A percentile compares a stretch with the other conserved stretches of the same genome.
Evolutionary conservation across 2,113 vertebrate genomes (phyloP).

Genomic region (Sylvietta virens): DNA sequence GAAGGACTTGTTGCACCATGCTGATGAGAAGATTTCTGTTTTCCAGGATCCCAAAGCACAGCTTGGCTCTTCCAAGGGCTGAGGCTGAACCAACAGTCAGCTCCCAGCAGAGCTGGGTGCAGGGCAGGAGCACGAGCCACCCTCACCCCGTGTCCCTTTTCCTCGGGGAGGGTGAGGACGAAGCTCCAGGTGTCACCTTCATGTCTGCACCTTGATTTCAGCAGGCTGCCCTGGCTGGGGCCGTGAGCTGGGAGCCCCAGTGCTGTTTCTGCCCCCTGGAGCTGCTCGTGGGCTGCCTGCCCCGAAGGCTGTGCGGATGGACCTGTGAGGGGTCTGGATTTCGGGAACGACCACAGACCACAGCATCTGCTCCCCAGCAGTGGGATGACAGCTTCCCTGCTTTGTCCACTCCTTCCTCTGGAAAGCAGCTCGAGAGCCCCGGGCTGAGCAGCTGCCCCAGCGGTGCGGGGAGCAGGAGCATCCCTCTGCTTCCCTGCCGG

Average conservation of each 20-base stretch:
- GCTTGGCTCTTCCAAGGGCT: neutral
- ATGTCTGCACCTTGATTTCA: neutral
- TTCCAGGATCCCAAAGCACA: neutral
- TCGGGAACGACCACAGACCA: neutral
- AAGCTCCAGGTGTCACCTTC: neutral
- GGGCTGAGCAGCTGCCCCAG: neutral
- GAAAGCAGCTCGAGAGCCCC: neutral
- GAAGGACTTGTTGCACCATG: neutral
- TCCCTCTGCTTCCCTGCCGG: neutral
- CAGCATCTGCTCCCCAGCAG: neutral
- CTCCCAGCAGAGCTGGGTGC: accelerated
- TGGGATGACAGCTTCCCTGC: neutral
- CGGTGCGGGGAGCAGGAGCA: accelerated
- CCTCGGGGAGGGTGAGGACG: neutral
- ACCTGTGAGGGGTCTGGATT: accelerated
- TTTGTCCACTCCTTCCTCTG: neutral
- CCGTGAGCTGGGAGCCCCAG: accelerated
- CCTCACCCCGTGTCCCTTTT: accelerated
- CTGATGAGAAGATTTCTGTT: neutral
- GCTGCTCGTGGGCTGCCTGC: neutral
- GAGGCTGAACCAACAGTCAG: accelerated
- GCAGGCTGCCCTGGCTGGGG: neutral
- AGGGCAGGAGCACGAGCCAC: neutral
- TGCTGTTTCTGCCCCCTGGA: accelerated
- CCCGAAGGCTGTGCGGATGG: neutral